Evolutionary conservation across 2,888 invertebrate species (phyloP).

Genomic region (Drosophila picticornis): DNA sequence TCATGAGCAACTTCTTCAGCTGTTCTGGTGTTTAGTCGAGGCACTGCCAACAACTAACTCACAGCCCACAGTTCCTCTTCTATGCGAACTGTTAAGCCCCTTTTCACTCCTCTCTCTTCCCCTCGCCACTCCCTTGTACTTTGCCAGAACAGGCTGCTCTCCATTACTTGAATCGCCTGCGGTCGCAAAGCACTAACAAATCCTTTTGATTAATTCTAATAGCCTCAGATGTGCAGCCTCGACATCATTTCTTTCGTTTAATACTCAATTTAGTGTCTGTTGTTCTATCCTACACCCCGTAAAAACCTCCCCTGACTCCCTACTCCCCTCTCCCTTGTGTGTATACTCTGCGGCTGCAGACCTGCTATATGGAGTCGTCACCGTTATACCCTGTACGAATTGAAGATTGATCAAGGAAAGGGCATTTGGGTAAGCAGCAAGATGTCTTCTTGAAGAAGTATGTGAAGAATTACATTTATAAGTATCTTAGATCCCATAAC

Average conservation of each 20-base stretch:
- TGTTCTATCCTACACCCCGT: constrained; percentile 39
- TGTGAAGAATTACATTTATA: neutral
- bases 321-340: constrained; percentile 1
- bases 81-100: neutral
- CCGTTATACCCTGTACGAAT: constrained; percentile 2
- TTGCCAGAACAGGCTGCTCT: neutral
- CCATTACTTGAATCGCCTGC: constrained; percentile 40
- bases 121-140: neutral
- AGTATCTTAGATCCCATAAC: too few species aligned
- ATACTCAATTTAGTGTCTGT: constrained; percentile 74
- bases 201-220: constrained; percentile 81
- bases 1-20: constrained; percentile 16
- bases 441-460: neutral
- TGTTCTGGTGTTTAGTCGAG: constrained; percentile 4
- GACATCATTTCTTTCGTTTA: constrained; percentile 78
- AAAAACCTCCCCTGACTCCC: neutral
- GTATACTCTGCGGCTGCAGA: neutral
- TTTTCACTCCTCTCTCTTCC: neutral
- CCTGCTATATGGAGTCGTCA: neutral
- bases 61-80: constrained; percentile 22
- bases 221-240: constrained; percentile 75
- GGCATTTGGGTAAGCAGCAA: neutral
- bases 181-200: constrained; percentile 67
- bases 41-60: constrained; percentile 2
- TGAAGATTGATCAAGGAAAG: neutral